phyloP scores from a whole-genome alignment of 2,113 vertebrate genomes.

The Pyrgilauda ruficollis region DNA sequence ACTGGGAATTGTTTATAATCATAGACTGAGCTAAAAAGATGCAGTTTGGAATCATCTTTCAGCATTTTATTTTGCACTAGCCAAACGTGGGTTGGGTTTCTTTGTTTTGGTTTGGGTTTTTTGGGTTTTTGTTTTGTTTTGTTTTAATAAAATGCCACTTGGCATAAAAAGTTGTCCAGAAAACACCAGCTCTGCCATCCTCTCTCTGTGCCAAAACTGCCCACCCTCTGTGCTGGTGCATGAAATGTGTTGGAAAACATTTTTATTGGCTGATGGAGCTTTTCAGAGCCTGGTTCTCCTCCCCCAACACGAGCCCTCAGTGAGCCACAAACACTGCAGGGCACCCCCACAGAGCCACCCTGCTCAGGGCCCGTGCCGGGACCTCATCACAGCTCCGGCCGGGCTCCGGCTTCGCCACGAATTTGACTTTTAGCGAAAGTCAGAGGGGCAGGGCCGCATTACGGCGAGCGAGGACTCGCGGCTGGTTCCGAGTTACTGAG shows the following conservation, averaged over 20 bases:
- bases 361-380: rapidly evolving
- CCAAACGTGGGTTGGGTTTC: background rate
- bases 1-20: background rate
- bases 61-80: background rate
- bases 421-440: background rate
- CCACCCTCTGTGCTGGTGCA: background rate
- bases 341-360: background rate
- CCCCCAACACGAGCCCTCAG: background rate
- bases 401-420: background rate
- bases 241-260: background rate
- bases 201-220: background rate
- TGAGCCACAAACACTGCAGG: background rate
- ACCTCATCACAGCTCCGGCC: background rate
- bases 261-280: background rate
- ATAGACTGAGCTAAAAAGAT: background rate
- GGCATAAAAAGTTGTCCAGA: background rate
- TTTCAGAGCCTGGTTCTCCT: background rate
- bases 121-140: no score
- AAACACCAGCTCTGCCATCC: background rate
- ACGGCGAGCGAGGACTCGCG: background rate
- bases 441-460: background rate
- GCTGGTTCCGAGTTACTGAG: conserved; percentile 40
- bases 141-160: background rate
- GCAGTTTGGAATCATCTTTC: background rate
- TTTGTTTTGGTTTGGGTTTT: background rate